Percentiles rank a stretch among this genome's conserved stretches.
Evolutionary conservation across 53 echinoderm and acorn worm species (phyloP).

Genomic region (Henricia sp.): DNA sequence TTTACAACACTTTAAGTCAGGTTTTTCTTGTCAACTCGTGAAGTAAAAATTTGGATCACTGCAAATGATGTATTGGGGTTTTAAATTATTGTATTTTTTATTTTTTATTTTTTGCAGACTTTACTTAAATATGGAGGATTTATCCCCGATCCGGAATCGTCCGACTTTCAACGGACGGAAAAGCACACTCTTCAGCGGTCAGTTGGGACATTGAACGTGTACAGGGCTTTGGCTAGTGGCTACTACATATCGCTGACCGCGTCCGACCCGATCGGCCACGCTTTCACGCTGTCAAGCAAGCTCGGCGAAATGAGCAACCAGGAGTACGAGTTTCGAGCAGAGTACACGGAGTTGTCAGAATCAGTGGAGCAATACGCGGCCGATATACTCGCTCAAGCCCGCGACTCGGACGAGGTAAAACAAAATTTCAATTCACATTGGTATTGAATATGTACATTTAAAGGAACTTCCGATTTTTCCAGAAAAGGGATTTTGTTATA

Average conservation of each 20-base stretch:
- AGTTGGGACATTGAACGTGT: conserved; percentile 92
- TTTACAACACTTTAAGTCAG: too few species aligned
- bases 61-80: too few species aligned
- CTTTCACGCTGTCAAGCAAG: conserved; percentile 75
- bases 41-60: too few species aligned
- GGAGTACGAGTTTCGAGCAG: conserved; percentile 94
- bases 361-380: conserved; percentile 92
- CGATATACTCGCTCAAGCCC: conserved; percentile 90
- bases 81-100: background rate
- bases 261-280: conserved; percentile 87
- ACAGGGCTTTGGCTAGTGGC: conserved; percentile 83
- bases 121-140: conserved; percentile 82
- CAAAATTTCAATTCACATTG: too few species aligned
- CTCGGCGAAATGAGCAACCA: conserved; percentile 83
- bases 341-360: conserved; percentile 84
- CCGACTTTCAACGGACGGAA: conserved; percentile 80
- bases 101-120: conserved; percentile 52
- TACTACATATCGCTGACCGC: conserved; percentile 91
- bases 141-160: conserved; percentile 81
- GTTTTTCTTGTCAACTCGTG: too few species aligned
- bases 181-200: conserved; percentile 94
- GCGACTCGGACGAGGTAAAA: conserved; percentile 91
- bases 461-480: too few species aligned
- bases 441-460: too few species aligned
- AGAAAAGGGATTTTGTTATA: too few species aligned